A percentile compares a stretch with the other conserved stretches of the same genome.
phyloP scores from a whole-genome alignment of 37 sponge, comb jelly and placozoan species.

The Crambe crambe region DNA sequence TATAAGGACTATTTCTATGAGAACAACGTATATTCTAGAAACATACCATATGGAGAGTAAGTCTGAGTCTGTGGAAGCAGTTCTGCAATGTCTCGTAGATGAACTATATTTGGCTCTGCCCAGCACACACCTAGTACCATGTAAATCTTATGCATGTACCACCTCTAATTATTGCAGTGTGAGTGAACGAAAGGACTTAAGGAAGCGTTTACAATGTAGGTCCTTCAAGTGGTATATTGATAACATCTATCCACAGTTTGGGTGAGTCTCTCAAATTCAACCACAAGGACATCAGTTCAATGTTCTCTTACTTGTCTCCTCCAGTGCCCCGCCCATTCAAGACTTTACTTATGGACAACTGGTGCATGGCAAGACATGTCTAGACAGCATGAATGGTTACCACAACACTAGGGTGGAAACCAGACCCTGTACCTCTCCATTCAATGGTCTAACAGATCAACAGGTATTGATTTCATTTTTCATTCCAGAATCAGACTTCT shows the following conservation, averaged over 20 bases:
- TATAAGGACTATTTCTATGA: constrained; percentile 80
- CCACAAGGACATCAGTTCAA: too few relatives aligned
- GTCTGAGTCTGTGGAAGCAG: neutral
- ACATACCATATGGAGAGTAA: constrained; percentile 56
- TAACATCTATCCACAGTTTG: constrained; percentile 83
- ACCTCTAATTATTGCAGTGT: constrained; percentile 37
- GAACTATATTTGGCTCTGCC: too few relatives aligned
- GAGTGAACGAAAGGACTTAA: constrained; percentile 56
- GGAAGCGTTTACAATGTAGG: constrained; percentile 76
- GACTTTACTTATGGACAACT: constrained; percentile 33
- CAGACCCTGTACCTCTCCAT: constrained; percentile 6
- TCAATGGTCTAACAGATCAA: neutral
- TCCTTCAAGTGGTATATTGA: constrained; percentile 87
- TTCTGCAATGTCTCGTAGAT: neutral
- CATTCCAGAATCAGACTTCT: neutral
- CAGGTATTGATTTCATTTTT: constrained; percentile 24
- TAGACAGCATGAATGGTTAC: neutral
- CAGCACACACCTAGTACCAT: too few relatives aligned
- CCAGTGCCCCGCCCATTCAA: constrained; percentile 33
- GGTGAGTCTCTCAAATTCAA: constrained; percentile 26
- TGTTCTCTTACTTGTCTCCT: too few relatives aligned
- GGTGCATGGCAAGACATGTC: constrained; percentile 9
- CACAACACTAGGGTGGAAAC: neutral
- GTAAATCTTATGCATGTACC: neutral
- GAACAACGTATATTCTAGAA: constrained; percentile 34